Conservation (phyloP, 1,140 invertebrate species). For the Anadara kagoshimensis region DNA sequence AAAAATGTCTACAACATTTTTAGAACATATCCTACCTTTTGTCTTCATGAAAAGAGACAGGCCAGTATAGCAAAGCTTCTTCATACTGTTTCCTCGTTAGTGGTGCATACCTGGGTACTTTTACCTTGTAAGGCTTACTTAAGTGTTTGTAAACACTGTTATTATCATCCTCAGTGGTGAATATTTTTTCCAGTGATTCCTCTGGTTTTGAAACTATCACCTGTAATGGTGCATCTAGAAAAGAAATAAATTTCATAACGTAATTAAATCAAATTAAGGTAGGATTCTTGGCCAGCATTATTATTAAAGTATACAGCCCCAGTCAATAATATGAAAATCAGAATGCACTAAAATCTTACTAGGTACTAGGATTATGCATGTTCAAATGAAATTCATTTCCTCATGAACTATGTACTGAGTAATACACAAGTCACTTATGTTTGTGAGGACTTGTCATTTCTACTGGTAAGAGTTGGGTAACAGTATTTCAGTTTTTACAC, state of each 20-base stretch:
- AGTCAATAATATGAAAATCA: too few relatives aligned
- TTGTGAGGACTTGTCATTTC: neutral
- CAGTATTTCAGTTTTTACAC: too few relatives aligned
- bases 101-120: constrained; percentile 79
- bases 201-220: constrained; percentile 4
- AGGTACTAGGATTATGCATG: neutral
- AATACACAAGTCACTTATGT: neutral
- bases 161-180: neutral
- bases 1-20: too few relatives aligned
- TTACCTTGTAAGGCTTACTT: constrained; percentile 47
- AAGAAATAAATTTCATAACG: neutral
- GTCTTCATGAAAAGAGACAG: constrained; percentile 84
- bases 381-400: neutral
- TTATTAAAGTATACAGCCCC: too few relatives aligned
- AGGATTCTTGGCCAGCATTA: too few relatives aligned
- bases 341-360: too few relatives aligned
- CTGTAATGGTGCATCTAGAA: constrained; percentile 16
- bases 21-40: constrained; percentile 71
- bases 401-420: neutral
- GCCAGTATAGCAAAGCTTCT: constrained; percentile 82
- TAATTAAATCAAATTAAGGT: too few relatives aligned
- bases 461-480: too few relatives aligned
- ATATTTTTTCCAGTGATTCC: neutral
- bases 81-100: constrained; percentile 82
- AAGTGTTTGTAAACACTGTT: constrained; percentile 13